Evolutionary conservation across 2,113 vertebrate genomes (phyloP).

Genomic region (Gambusia affinis): DNA sequence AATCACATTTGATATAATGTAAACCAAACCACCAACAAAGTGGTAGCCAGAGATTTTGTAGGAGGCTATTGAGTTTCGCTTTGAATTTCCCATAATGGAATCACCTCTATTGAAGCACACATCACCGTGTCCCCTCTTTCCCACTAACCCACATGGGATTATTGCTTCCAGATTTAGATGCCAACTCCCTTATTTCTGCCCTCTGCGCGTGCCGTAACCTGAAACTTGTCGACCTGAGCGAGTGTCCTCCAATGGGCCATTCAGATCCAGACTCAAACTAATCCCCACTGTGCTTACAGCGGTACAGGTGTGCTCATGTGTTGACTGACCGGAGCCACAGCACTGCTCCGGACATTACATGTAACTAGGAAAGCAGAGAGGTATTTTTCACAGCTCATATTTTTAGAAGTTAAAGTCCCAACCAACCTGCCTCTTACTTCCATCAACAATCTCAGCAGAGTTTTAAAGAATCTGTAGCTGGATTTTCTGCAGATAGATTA

Average conservation of each 20-base stretch:
- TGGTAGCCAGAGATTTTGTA: background rate
- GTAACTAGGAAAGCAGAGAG: background rate
- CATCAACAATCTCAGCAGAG: constrained; percentile 8
- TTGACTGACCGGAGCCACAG: background rate
- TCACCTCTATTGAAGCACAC: constrained; percentile 5
- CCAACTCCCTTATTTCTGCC: constrained; percentile 10
- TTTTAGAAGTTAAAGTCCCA: constrained; percentile 52
- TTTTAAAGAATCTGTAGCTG: constrained; percentile 27
- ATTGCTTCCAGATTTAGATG: constrained; percentile 62
- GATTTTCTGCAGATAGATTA: constrained; percentile 1
- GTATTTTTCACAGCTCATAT: constrained; percentile 42
- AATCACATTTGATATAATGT: background rate
- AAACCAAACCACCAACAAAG: background rate
- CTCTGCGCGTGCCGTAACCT: constrained; percentile 31
- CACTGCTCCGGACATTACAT: constrained; percentile 18
- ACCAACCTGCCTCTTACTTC: constrained; percentile 45
- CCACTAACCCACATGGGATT: constrained; percentile 38
- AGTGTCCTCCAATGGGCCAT: constrained; percentile 35
- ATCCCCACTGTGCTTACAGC: constrained; percentile 11
- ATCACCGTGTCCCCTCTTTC: constrained; percentile 26
- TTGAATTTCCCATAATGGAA: constrained; percentile 18
- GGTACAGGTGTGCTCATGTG: constrained; percentile 38
- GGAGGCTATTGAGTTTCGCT: background rate
- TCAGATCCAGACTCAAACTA: constrained; percentile 28
- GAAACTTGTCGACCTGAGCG: constrained; percentile 19